Evolutionary conservation across 1,140 invertebrate genomes (phyloP).

Genomic region (Drosophila varians): DNA sequence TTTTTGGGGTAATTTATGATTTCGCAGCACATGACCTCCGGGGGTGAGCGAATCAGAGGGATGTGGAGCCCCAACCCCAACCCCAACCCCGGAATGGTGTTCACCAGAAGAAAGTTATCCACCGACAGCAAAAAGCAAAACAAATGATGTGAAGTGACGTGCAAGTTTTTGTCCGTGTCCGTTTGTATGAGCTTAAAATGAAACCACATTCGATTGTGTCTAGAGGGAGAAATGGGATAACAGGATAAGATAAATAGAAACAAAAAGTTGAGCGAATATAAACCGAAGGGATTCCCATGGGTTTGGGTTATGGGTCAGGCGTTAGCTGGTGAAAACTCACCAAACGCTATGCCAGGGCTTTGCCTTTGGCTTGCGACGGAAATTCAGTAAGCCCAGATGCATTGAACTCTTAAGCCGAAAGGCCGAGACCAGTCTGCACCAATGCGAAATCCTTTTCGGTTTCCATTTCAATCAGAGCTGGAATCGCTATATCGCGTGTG

Average conservation of each 20-base stretch:
- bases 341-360: slow-evolving; percentile 15
- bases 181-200: slow-evolving; percentile 54
- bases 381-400: slow-evolving; percentile 53
- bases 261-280: slow-evolving; percentile 48
- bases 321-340: slow-evolving; percentile 1
- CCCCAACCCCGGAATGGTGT: background rate
- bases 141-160: slow-evolving; percentile 80
- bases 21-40: slow-evolving; percentile 55
- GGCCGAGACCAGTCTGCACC: slow-evolving; percentile 24
- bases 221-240: slow-evolving; percentile 37
- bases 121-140: slow-evolving; percentile 48
- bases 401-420: slow-evolving; percentile 71
- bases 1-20: slow-evolving; percentile 78
- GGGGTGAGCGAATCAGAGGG: background rate
- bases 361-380: slow-evolving; percentile 10
- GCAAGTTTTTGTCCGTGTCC: slow-evolving; percentile 57
- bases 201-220: slow-evolving; percentile 74
- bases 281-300: background rate
- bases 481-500: slow-evolving; percentile 28
- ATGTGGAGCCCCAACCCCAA: background rate
- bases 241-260: slow-evolving; percentile 76
- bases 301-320: background rate
- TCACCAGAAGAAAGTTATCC: background rate
- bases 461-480: slow-evolving; percentile 74
- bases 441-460: slow-evolving; percentile 52